phyloP scores from a whole-genome alignment of 2,797 vertebrate species.

The Trachops cirrhosus region DNA sequence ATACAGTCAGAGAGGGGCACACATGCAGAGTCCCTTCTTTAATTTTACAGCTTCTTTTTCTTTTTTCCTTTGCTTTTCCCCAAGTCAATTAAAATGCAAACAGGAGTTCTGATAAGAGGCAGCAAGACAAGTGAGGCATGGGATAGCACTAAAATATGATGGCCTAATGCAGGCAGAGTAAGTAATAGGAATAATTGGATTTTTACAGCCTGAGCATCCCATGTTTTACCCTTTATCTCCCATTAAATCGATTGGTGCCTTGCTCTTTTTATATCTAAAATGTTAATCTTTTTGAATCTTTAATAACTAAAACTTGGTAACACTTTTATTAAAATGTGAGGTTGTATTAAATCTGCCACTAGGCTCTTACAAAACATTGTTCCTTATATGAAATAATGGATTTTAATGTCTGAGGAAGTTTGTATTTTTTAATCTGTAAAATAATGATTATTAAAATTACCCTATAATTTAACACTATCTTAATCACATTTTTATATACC shows the following conservation, averaged over 20 bases:
- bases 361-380: conserved; percentile 52
- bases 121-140: conserved; percentile 84
- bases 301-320: conserved; percentile 76
- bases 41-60: conserved; percentile 77
- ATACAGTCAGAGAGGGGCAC: background rate
- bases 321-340: conserved; percentile 69
- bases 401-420: conserved; percentile 50
- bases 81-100: conserved; percentile 86
- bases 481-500: conserved; percentile 45
- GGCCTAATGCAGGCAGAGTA: conserved; percentile 90
- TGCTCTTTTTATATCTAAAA: conserved; percentile 80
- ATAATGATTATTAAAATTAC: conserved; percentile 58
- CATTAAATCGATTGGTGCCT: conserved; percentile 80
- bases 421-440: conserved; percentile 69
- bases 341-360: conserved; percentile 46
- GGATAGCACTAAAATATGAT: conserved; percentile 86
- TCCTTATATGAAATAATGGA: conserved; percentile 53
- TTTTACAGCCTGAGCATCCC: conserved; percentile 85
- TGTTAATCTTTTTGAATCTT: conserved; percentile 75
- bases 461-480: conserved; percentile 46
- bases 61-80: conserved; percentile 76
- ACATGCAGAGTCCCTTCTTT: conserved; percentile 66
- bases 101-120: conserved; percentile 81
- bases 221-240: conserved; percentile 81
- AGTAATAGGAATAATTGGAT: conserved; percentile 94